Evolutionary conservation across 2,888 invertebrate genomes (phyloP), one percentile per base, ranked within the genome.

Genomic region (Eucriotettix oculatus): DNA sequence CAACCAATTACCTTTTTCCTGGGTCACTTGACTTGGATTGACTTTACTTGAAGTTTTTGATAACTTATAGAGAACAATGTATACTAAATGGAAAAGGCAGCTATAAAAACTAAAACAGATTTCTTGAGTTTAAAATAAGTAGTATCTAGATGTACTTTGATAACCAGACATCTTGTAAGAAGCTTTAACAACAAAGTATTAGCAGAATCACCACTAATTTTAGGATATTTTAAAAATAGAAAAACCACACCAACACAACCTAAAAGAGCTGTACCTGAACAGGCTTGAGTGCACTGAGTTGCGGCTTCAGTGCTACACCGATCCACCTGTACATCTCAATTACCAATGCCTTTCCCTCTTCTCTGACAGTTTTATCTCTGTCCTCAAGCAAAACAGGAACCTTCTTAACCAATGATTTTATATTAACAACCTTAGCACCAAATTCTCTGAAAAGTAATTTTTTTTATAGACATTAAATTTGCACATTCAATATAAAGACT

Each of bases 271-370:
- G 64, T 66, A 79, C 77, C 68, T 93, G 90, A 0, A 96, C 87
- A 1, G 95, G 89, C 70, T 97, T 96, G 16, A 97, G 77, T 44
- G 84, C 81, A 17, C 86, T 81, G 64, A 96, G 81, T 71, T 94
- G 94, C 1, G 90, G 85, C 71, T 88, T 90, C 65, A 94, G 79
- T 0, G 90, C 88, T 11, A 79, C 75, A 0, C 90, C 88, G 63
- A 90, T 84, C 94, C 94, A 95, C 67, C 92, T 83, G 75, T 90
- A 95, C 74, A 96, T 86, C 75, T 97, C 97, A 63, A 96, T 78
- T n/a, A 90, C 87, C 69, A 98, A 77, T 16, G 83, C 82, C 73
- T 96, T 94, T 66, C 91, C 87, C 74, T 96, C 96, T 68, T 96
- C 95, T 61, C 98, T 77, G 0, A 98, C 93, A 52, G 76, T 78